Conservation (phyloP, 2,797 vertebrate species). For the Alcedo quadribrachys region DNA sequence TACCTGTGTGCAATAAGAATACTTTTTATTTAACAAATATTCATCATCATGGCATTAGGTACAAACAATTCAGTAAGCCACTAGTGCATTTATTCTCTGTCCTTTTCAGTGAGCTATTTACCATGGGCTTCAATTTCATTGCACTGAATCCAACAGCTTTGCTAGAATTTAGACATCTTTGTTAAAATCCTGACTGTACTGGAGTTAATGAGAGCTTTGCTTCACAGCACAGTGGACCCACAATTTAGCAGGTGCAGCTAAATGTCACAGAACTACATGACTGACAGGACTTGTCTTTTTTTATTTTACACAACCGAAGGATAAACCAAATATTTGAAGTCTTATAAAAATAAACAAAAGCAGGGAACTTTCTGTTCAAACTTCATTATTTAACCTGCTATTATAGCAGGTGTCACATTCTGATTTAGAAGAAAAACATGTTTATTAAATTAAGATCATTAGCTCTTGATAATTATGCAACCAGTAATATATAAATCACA, state of each 20-base stretch:
- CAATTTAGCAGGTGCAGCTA: neutral
- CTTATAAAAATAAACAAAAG: neutral
- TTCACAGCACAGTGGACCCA: neutral
- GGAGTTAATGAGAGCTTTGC: neutral
- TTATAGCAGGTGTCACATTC: neutral
- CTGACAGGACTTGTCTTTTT: neutral
- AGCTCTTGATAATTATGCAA: neutral
- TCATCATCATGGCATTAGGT: neutral
- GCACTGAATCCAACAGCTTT: neutral
- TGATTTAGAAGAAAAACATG: neutral
- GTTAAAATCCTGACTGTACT: neutral
- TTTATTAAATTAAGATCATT: constrained; percentile 4
- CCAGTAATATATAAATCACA: neutral
- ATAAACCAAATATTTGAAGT: neutral
- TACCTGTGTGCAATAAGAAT: neutral
- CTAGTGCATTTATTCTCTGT: neutral
- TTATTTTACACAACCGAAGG: neutral
- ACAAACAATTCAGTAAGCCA: neutral
- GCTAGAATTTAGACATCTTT: neutral
- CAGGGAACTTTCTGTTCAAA: neutral
- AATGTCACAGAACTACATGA: neutral
- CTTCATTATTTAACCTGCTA: neutral
- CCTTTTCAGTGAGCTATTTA: neutral
- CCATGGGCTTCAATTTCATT: neutral
- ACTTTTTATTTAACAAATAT: neutral